Base-by-base conservation (phyloP, 2,888 invertebrate genomes). In the Habroteleia sp. region DNA sequence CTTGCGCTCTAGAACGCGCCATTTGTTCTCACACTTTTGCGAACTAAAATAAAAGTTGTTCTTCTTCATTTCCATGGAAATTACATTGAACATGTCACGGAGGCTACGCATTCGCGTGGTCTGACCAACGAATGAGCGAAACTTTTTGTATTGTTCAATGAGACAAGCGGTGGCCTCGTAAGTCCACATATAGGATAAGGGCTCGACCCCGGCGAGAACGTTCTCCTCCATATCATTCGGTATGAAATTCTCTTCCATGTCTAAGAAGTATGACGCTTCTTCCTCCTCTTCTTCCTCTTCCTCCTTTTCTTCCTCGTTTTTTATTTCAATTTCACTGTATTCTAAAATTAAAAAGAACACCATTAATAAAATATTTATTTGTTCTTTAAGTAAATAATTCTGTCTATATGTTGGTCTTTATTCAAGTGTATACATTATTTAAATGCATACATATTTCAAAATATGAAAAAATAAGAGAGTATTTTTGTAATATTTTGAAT, bases 1-100 rank as follows among this genome's bases (percentile, higher is more conserved):
- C 31, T 87, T 87, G 5, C 87, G 81, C 33, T 86, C 87, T 0
- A 86, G 65, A 0, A 87, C 87, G 5, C 86, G 81, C 87, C 87
- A 87, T 52, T 87, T 87, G 69, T 87, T 87, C 52, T 87, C 87
- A 56, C 87, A 87, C 33, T 87, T 87, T 48, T 87, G 87, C 0
- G 86, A 79, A 41, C 82, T 86, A 44, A 87, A 87, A 68, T 75
- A 81, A 44, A 81, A 86, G 0, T 84, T 84, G 8, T 79, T 76
- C 16, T 84, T 84, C 23, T 82, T 81, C 87, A 87, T 85, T 46
- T 87, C 85, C 1, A 79, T n/a, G 0, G 87, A 85, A 33, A 87
- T 85, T 56, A 82, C 84, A 46, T 87, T 86, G 39, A 87, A 87
- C 87, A 87, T 86, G 31, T 85, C 86, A 1, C 86, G 77, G 1